Base-by-base conservation (phyloP, 2,797 vertebrate genomes). In the Pipistrellus pygmaeus region DNA sequence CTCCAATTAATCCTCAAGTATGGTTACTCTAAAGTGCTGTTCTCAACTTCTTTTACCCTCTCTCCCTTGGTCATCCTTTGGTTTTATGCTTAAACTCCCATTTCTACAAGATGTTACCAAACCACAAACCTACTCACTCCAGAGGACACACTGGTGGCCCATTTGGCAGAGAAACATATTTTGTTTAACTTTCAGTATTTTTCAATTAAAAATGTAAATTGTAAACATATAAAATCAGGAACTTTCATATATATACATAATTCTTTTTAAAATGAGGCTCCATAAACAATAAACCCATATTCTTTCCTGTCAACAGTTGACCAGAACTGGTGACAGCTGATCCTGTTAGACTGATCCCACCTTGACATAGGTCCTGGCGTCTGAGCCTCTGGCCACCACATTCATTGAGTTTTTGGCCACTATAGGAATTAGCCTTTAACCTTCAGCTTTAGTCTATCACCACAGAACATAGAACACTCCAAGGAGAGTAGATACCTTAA, bases 91-190 rank as follows among this genome's bases (percentile, higher is more conserved):
- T 93, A 23, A 73, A 51, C 57, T 83, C 18, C 11, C 41, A 14
- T 13, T 86, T 89, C 3, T 44, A 10, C 11, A 53, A 35, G n/a
- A 83, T 66, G 38, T n/a, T 72, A 30, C 76, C 38, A 94, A 86
- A 72, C 18, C 38, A 25, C 9, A 30, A 46, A 30, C 10, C 57
- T 62, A 0, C 77, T 53, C 53, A 35, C 41, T 85, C 25, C 51
- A 91, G 77, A 87, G 55, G 23, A 55, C 10, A 64, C 55, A 85
- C 62, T 85, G 35, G 21, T 88, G 8, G 14, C 17, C 13, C 20
- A 27, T 87, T 85, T 96, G 46, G 17, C 41, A 90, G 72, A 69
- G 48, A 68, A 62, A 53, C 17, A 23, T 90, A 21, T 69, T 96
- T 68, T 81, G 9, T 72, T 93, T 80, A 80, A 64, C 7, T 57